phyloP scores from a whole-genome alignment of 2,888 invertebrate genomes.

The Hyposoter didymator region DNA sequence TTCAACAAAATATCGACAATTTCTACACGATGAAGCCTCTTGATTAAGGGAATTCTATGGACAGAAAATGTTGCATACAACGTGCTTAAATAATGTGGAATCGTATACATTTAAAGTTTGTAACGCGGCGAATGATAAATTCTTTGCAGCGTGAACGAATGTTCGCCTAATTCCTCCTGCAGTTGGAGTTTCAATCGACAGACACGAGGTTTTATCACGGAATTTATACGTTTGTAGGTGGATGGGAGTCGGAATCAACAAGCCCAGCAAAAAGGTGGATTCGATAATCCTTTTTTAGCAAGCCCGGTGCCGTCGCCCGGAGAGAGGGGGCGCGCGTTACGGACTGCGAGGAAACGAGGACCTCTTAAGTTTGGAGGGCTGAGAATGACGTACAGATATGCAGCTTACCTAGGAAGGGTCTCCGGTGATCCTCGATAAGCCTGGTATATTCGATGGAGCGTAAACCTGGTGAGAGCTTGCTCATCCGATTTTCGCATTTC shows the following conservation, averaged over 20 bases:
- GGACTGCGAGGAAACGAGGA: background rate
- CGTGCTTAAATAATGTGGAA: background rate
- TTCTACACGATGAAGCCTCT: too few species aligned
- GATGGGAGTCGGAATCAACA: background rate
- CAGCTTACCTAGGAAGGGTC: slow-evolving; percentile 47
- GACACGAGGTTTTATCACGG: background rate
- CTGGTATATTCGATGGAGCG: slow-evolving; percentile 45
- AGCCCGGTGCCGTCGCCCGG: too few species aligned
- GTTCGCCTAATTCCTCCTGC: background rate
- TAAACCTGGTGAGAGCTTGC: slow-evolving; percentile 54
- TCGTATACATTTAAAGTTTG: background rate
- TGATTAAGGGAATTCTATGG: too few species aligned
- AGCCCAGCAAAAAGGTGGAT: slow-evolving; percentile 28
- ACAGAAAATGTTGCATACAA: too few species aligned
- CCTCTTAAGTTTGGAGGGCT: background rate
- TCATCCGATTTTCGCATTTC: slow-evolving; percentile 52
- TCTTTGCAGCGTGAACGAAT: background rate
- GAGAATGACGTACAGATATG: slow-evolving; percentile 25
- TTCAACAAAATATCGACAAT: too few species aligned
- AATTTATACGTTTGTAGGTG: background rate
- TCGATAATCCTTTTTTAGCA: slow-evolving; percentile 9
- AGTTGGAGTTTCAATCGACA: background rate
- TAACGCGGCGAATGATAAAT: background rate
- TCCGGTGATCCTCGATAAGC: slow-evolving; percentile 65
- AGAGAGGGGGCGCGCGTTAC: background rate